A percentile compares a stretch with the other conserved stretches of the same genome.
phyloP scores from a whole-genome alignment of 2,888 invertebrate genomes.

The Pheosia gnoma region DNA sequence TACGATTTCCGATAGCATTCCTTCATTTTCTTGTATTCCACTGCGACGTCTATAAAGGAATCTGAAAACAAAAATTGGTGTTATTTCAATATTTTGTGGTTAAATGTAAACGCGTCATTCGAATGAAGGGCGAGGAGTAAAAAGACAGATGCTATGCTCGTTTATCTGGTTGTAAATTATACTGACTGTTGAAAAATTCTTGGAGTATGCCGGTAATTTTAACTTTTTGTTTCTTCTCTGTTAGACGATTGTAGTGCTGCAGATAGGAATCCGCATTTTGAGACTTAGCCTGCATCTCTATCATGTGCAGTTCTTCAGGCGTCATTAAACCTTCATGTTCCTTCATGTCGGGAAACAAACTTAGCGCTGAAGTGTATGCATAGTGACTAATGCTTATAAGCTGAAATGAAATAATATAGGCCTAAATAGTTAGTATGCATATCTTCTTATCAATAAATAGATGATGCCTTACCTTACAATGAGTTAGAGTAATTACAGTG shows the following conservation, averaged over 20 bases:
- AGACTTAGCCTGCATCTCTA: conserved; percentile 57
- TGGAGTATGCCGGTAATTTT: conserved; percentile 65
- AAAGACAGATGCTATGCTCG: background rate
- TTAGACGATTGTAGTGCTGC: conserved; percentile 48
- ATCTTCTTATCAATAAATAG: background rate
- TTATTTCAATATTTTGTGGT: background rate
- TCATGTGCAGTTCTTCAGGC: conserved; percentile 56
- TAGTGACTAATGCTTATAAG: conserved; percentile 70
- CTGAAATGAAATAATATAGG: conserved; percentile 44
- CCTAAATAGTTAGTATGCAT: background rate
- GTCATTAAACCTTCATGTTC: conserved; percentile 71
- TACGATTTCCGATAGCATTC: conserved; percentile 67
- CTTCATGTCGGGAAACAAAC: conserved; percentile 77
- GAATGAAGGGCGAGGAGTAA: background rate
- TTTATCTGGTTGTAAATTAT: conserved; percentile 5
- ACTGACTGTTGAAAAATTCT: conserved; percentile 63
- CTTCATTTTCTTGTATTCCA: conserved; percentile 56
- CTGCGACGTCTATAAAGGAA: conserved; percentile 69
- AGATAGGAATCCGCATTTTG: conserved; percentile 56
- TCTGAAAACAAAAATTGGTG: conserved; percentile 47
- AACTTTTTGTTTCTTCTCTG: conserved; percentile 42
- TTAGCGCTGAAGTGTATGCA: conserved; percentile 75
- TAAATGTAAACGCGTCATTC: background rate
- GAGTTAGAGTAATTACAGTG: conserved; percentile 78
- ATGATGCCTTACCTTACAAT: conserved; percentile 70